Evolutionary conservation across 2,888 invertebrate species (phyloP).

Genomic region (Calameuta idolon): DNA sequence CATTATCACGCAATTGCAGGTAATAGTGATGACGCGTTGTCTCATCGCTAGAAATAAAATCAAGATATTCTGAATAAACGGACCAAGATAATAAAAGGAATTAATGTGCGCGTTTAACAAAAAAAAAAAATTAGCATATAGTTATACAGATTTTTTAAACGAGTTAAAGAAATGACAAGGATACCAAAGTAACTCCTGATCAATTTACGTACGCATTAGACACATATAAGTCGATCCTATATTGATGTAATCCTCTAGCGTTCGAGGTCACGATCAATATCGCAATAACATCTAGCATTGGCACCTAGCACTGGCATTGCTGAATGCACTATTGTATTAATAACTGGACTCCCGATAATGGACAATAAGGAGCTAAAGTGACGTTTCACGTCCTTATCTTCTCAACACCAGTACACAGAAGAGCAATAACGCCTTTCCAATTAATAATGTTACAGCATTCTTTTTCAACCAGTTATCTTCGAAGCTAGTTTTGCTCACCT

Average conservation of each 20-base stretch:
- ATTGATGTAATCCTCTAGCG: background rate
- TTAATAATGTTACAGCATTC: background rate
- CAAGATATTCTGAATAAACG: background rate
- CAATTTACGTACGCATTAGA: background rate
- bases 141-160: no score
- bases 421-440: background rate
- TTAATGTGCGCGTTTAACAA: background rate
- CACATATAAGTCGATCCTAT: background rate
- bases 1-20: slow-evolving; percentile 92
- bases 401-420: background rate
- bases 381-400: background rate
- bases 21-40: slow-evolving; percentile 94
- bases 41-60: slow-evolving; percentile 76
- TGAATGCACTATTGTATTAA: background rate
- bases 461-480: background rate
- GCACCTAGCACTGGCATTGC: background rate
- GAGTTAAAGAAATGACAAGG: no score
- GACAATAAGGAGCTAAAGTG: background rate
- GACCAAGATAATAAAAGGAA: slow-evolving; percentile 13
- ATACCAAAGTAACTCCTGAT: background rate
- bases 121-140: background rate
- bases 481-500: background rate
- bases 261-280: slow-evolving; percentile 4
- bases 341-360: background rate
- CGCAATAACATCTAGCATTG: background rate